Conservation (phyloP, 1,140 invertebrate genomes). For the Drosophila persimilis region DNA sequence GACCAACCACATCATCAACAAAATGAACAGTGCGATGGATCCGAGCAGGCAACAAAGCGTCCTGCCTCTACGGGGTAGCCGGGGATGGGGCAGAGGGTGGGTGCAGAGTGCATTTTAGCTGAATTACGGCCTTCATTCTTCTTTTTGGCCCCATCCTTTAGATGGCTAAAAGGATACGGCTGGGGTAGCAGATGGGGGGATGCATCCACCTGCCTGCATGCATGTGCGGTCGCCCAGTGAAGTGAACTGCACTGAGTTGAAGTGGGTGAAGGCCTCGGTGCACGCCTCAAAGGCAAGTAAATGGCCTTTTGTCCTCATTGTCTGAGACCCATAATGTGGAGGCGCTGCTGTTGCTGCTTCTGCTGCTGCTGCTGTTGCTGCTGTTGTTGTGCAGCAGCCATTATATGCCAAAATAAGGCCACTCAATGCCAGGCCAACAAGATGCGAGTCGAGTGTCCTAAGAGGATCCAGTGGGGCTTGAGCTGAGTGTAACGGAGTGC, state of each 20-base stretch:
- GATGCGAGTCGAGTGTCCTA: slow-evolving; percentile 10
- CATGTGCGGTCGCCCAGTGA: slow-evolving; percentile 35
- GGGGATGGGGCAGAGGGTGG: not conserved
- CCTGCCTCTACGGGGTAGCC: slow-evolving; percentile 20
- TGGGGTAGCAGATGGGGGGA: too few relatives aligned
- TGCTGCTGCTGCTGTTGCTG: not conserved
- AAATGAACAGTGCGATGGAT: slow-evolving; percentile 10
- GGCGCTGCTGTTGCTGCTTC: not conserved
- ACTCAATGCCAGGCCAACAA: slow-evolving; percentile 67
- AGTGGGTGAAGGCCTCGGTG: slow-evolving; percentile 73
- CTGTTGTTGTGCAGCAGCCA: slow-evolving; percentile 21
- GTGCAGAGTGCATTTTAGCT: slow-evolving; percentile 78
- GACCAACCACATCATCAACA: slow-evolving; percentile 46
- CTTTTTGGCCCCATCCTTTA: slow-evolving; percentile 39
- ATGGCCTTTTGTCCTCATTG: slow-evolving; percentile 72
- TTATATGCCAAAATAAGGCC: slow-evolving; percentile 56
- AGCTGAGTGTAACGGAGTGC: slow-evolving; percentile 3
- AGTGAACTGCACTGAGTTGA: slow-evolving; percentile 50
- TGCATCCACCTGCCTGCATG: slow-evolving; percentile 32
- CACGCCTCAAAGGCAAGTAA: slow-evolving; percentile 63
- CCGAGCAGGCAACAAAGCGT: slow-evolving; percentile 42
- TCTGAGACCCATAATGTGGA: slow-evolving; percentile 29
- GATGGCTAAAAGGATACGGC: slow-evolving; percentile 4
- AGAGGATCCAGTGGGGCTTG: too few relatives aligned
- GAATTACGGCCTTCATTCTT: slow-evolving; percentile 60